Conservation (phyloP, 2,888 invertebrate species). For the Heterodera filipjevi region DNA sequence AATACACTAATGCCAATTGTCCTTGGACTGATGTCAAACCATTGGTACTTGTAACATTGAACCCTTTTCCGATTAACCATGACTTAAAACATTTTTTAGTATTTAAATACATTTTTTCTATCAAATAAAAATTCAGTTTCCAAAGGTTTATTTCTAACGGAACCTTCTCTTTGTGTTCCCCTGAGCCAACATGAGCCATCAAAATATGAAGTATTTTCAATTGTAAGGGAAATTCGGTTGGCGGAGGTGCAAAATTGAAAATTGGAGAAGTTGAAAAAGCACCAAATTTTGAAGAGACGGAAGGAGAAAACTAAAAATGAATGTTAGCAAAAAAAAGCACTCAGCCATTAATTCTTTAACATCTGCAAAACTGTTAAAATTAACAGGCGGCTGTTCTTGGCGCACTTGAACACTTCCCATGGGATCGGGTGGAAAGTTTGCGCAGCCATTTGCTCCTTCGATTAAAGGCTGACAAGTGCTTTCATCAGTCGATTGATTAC, state of each 20-base stretch:
- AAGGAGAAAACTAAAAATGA: background rate
- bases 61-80: too few species aligned
- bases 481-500: background rate
- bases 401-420: background rate
- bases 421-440: background rate
- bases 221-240: background rate
- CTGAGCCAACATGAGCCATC: background rate
- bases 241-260: background rate
- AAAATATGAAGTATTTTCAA: conserved; percentile 2
- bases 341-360: background rate
- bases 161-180: background rate
- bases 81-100: too few species aligned
- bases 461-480: background rate
- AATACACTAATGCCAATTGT: too few species aligned
- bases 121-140: too few species aligned
- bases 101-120: too few species aligned
- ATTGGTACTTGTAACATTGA: too few species aligned
- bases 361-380: background rate
- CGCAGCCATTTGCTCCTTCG: background rate
- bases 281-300: background rate
- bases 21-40: too few species aligned
- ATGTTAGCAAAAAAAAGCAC: background rate
- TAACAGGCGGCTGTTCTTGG: background rate
- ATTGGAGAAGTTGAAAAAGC: background rate
- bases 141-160: background rate